Percentiles rank a stretch among this genome's conserved stretches.
Conservation (phyloP, 2,113 vertebrate species). For the Tachysurus vachellii region DNA sequence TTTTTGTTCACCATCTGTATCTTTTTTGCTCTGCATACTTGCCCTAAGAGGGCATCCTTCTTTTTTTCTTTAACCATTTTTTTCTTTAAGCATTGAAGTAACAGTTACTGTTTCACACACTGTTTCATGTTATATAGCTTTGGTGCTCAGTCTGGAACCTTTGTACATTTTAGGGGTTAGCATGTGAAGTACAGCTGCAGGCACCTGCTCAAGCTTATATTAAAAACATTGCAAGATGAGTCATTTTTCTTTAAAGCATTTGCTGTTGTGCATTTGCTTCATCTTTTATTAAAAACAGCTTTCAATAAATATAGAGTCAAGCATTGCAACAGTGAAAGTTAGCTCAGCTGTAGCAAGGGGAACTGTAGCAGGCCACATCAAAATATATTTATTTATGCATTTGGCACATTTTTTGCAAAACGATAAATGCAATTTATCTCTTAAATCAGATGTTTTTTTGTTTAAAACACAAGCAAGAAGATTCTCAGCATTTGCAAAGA, state of each 20-base stretch:
- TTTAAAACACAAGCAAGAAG: not conserved
- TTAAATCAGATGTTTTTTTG: not conserved
- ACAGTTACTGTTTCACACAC: conserved; percentile 17
- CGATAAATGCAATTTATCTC: not conserved
- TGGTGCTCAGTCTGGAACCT: not conserved
- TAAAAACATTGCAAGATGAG: not conserved
- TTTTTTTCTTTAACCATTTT: conserved; percentile 2
- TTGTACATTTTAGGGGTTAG: conserved; percentile 5
- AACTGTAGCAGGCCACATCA: conserved; percentile 66
- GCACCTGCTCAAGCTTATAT: not conserved
- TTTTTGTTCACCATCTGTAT: conserved; percentile 46
- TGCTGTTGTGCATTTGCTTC: not conserved
- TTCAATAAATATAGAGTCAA: conserved; percentile 67
- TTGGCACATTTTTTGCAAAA: not conserved
- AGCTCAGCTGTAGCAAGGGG: conserved; percentile 75
- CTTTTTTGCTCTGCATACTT: conserved; percentile 45
- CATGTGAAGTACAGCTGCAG: conserved; percentile 2
- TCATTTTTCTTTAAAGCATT: conserved; percentile 4
- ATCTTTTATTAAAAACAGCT: conserved; percentile 64
- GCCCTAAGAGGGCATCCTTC: conserved; percentile 5
- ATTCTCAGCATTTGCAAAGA: not conserved
- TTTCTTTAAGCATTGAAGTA: not conserved
- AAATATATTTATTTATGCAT: not conserved
- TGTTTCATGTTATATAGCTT: conserved; percentile 12
- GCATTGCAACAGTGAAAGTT: conserved; percentile 82